phyloP scores from a whole-genome alignment of 2,888 invertebrate species.

The Xestia xanthographa region DNA sequence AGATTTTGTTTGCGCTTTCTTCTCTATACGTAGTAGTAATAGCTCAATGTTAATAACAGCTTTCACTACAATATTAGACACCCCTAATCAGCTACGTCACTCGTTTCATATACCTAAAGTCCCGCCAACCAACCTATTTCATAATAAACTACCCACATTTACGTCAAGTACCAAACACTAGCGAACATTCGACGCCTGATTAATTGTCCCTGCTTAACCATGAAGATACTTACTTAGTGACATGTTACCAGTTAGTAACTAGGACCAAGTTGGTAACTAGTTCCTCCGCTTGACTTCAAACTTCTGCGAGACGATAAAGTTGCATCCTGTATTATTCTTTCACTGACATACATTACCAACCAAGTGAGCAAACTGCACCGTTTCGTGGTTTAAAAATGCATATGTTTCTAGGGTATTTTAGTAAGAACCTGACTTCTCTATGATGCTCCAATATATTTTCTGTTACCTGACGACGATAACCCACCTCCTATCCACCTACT shows the following conservation, averaged over 20 bases:
- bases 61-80: background rate
- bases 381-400: background rate
- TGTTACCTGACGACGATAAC: background rate
- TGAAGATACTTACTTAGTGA: constrained; percentile 55
- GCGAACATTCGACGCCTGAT: constrained; percentile 40
- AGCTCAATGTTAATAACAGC: too few relatives aligned
- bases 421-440: background rate
- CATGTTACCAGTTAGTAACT: constrained; percentile 52
- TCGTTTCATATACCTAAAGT: background rate
- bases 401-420: background rate
- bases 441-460: background rate
- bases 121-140: background rate
- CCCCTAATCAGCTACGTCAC: background rate
- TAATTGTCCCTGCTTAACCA: constrained; percentile 49
- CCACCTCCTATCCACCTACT: background rate
- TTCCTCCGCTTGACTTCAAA: constrained; percentile 51
- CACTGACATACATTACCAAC: constrained; percentile 24
- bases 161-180: constrained; percentile 31
- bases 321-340: constrained; percentile 55
- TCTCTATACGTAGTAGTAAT: too few relatives aligned
- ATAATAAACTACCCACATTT: constrained; percentile 7
- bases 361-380: constrained; percentile 17
- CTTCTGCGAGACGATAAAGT: constrained; percentile 52
- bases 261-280: constrained; percentile 53
- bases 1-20: too few relatives aligned